Base-by-base conservation (phyloP, 1,140 invertebrate genomes). In the Tenebrio molitor region DNA sequence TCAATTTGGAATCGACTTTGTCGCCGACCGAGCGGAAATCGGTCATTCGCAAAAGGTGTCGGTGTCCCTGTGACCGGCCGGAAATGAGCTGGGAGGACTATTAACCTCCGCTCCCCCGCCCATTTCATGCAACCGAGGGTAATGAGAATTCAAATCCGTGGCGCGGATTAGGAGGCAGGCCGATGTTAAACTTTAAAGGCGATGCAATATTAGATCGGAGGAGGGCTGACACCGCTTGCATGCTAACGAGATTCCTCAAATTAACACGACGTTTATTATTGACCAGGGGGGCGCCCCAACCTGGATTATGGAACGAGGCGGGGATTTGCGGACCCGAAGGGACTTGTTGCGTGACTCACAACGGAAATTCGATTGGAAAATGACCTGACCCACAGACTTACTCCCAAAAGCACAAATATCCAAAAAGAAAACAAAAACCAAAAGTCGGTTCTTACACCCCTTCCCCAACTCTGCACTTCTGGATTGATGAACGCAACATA, bases 71-170 rank as follows among this genome's bases (percentile, higher is more conserved):
- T n/a, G n/a, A n/a, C n/a, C n/a, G 36, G 19, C 15, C 44, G 44
- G 44, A 50, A 50, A 50, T 50, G 44, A 50, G 44, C 16, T 21
- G 15, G 44, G 36, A 41, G 36, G 36, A n/a, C n/a, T n/a, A n/a
- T n/a, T n/a, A n/a, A n/a, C n/a, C n/a, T n/a, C n/a, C n/a, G n/a
- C n/a, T 19, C 16, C n/a, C 44, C 44, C 44, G 44, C 44, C 44
- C 19, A 17, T 19, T 19, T 10, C 44, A 19, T 50, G 44, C 44
- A 19, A 19, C 44, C 19, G 14, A 10, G 23, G 16, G 44, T 50
- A 50, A 50, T 50, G 44, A 50, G 44, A 50, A 50, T 50, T 50
- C 44, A 50, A 50, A 50, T 50, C 44, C n/a, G n/a, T n/a, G n/a
- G n/a, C n/a, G n/a, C 44, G 44, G 44, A 50, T 50, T 50, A 21